Evolutionary conservation across 2,888 invertebrate genomes (phyloP).

Genomic region (Eupeodes latifasciatus): DNA sequence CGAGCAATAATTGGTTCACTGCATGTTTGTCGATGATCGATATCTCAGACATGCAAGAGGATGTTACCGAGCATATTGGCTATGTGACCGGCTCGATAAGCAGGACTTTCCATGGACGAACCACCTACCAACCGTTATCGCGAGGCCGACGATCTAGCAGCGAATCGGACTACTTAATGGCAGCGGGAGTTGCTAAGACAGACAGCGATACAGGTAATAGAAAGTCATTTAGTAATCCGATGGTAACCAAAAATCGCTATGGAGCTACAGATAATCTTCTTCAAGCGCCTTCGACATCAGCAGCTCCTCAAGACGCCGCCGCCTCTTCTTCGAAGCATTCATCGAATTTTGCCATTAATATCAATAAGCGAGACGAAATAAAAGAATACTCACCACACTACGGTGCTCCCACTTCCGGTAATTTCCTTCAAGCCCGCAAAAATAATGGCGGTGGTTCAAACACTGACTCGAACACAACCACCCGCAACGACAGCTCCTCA

Average conservation of each 20-base stretch:
- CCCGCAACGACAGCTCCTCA: conserved; percentile 75
- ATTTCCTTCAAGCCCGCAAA: conserved; percentile 76
- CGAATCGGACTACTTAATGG: conserved; percentile 83
- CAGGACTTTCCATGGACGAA: conserved; percentile 90
- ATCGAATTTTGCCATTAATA: conserved; percentile 77
- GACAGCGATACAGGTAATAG: conserved; percentile 78
- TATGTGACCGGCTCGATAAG: conserved; percentile 93
- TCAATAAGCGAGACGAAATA: conserved; percentile 76
- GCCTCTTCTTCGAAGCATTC: conserved; percentile 68
- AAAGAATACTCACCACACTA: conserved; percentile 78
- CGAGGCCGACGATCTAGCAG: conserved; percentile 88
- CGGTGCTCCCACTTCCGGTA: conserved; percentile 77
- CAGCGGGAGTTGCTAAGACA: conserved; percentile 77
- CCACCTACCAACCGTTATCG: conserved; percentile 89
- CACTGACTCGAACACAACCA: conserved; percentile 68
- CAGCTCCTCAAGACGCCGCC: conserved; percentile 33
- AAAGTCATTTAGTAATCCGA: conserved; percentile 76
- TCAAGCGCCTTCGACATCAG: conserved; percentile 68
- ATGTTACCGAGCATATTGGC: conserved; percentile 96
- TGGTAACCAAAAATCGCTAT: conserved; percentile 80
- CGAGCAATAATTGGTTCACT: conserved; percentile 87
- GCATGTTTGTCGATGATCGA: conserved; percentile 97
- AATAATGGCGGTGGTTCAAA: conserved; percentile 56
- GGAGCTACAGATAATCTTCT: conserved; percentile 81
- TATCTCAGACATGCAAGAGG: conserved; percentile 96